Conservation (phyloP, 1,140 invertebrate genomes). For the Lanistes nyassanus region DNA sequence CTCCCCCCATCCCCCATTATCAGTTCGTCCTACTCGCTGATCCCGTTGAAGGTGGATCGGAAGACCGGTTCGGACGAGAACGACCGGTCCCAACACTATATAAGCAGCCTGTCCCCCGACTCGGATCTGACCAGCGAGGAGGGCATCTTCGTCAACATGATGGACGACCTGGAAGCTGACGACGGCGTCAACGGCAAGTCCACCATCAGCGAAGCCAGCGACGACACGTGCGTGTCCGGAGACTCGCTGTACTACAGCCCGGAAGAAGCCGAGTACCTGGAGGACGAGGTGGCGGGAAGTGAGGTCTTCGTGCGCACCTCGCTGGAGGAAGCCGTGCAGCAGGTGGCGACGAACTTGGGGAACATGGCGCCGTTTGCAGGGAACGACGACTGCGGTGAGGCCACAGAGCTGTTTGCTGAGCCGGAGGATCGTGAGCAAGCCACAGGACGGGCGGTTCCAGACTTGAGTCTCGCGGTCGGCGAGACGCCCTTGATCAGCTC, state of each 20-base stretch:
- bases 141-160: slow-evolving; percentile 57
- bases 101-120: slow-evolving; percentile 23
- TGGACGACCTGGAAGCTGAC: slow-evolving; percentile 49
- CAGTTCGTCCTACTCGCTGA: too few relatives aligned
- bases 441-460: slow-evolving; percentile 18
- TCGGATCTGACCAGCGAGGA: slow-evolving; percentile 47
- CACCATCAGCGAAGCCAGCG: slow-evolving; percentile 27
- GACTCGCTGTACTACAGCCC: slow-evolving; percentile 47
- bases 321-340: slow-evolving; percentile 40
- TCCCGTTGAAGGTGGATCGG: too few relatives aligned
- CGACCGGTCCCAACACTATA: too few relatives aligned
- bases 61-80: too few relatives aligned
- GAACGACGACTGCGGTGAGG: background rate
- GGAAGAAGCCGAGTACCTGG: slow-evolving; percentile 31
- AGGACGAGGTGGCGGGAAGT: background rate
- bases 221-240: slow-evolving; percentile 31
- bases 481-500: background rate
- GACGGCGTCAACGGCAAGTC: slow-evolving; percentile 27
- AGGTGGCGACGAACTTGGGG: slow-evolving; percentile 21
- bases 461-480: background rate
- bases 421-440: background rate
- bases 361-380: background rate
- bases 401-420: too few relatives aligned
- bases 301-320: slow-evolving; percentile 16
- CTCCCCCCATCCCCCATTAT: slow-evolving; percentile 2